Evolutionary conservation across 2,797 vertebrate genomes (phyloP).

Genomic region (Luscinia megarhynchos): DNA sequence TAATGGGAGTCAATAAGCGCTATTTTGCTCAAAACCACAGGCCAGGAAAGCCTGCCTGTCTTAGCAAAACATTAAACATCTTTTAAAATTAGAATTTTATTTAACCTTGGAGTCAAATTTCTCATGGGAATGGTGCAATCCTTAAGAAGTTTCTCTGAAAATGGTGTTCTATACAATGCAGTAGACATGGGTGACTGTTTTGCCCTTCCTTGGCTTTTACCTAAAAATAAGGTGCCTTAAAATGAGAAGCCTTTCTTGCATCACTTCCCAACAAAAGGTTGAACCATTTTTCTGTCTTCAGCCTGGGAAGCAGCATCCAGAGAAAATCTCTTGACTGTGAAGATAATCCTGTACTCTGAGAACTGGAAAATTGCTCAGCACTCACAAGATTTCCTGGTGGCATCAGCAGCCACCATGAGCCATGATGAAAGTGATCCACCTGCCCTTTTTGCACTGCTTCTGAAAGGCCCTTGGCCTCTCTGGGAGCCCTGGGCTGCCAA

Average conservation of each 20-base stretch:
- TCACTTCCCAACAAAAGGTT: not conserved
- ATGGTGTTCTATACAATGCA: not conserved
- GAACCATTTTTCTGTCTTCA: not conserved
- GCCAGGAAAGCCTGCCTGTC: not conserved
- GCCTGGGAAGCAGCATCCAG: not conserved
- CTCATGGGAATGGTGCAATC: not conserved
- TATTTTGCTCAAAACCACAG: not conserved
- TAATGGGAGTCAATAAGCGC: not conserved
- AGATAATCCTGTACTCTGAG: not conserved
- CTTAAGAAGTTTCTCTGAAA: not conserved
- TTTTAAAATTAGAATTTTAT: not conserved
- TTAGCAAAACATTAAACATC: not conserved
- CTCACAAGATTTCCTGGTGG: not conserved
- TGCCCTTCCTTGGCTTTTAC: not conserved
- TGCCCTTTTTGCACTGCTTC: not conserved
- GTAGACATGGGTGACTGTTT: accelerated
- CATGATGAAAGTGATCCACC: not conserved
- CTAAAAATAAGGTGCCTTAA: not conserved
- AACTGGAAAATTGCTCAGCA: not conserved
- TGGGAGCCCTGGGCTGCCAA: not conserved
- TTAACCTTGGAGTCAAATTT: not conserved
- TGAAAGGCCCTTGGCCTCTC: not conserved
- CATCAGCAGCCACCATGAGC: not conserved
- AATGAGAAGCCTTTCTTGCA: not conserved
- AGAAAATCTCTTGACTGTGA: not conserved